A percentile compares a stretch with the other conserved stretches of the same genome.
These are phyloP conservation scores for Thecophora atra DNA, from an alignment of 2,888 invertebrate species.

Conservation along the genomic window DNA sequence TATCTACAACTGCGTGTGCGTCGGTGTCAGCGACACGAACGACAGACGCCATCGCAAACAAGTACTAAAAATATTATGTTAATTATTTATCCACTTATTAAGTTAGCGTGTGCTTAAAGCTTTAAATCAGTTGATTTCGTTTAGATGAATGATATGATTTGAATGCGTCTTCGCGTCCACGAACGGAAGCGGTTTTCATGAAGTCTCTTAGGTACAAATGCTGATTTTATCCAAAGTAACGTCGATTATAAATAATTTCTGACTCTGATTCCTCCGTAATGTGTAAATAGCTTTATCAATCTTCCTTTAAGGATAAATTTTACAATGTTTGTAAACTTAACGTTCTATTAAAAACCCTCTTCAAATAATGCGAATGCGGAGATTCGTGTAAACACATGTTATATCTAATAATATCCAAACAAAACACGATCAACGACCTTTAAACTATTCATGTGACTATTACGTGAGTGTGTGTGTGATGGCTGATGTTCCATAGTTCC, in stretches of 20 bases:
- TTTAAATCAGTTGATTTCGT: constrained; percentile 7
- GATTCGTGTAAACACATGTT: constrained; percentile 6
- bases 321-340: not conserved
- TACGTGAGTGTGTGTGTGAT: not conserved
- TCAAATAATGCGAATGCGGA: not conserved
- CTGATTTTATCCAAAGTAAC: constrained; percentile 1
- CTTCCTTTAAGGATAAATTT: not conserved
- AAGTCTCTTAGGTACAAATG: constrained; percentile 22
- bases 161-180: not conserved
- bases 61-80: not conserved
- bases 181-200: constrained; percentile 19
- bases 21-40: not conserved
- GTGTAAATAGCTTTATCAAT: not conserved
- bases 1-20: constrained; percentile 2
- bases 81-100: not conserved
- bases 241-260: not conserved
- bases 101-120: constrained; percentile 8
- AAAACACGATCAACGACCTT: not conserved
- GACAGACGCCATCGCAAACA: not conserved
- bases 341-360: not conserved
- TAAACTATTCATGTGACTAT: no score
- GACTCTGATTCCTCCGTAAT: not conserved
- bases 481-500: not conserved
- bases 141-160: constrained; percentile 2
- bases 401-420: not conserved